phyloP scores from a whole-genome alignment of 2,797 vertebrate species.

The Aplochiton taeniatus region DNA sequence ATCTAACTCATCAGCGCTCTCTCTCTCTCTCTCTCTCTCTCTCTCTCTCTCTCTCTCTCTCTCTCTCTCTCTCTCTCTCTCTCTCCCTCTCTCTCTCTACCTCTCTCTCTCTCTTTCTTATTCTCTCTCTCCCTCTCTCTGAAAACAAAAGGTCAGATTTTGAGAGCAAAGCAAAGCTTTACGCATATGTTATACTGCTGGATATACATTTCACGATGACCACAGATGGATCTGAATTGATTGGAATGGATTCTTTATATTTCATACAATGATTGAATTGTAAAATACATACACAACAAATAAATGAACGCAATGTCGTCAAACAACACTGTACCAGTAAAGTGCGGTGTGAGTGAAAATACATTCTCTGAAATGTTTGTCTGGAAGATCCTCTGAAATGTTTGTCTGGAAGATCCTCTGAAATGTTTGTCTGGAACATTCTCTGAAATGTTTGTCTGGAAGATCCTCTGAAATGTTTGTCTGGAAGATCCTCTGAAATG shows the following conservation, averaged over 20 bases:
- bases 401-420: too few relatives aligned
- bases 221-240: too few relatives aligned
- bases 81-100: conserved; percentile 1
- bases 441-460: conserved; percentile 56
- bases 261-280: too few relatives aligned
- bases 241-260: too few relatives aligned
- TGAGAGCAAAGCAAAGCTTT: neutral
- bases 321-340: too few relatives aligned
- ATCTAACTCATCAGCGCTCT: neutral
- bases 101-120: conserved; percentile 2
- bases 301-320: too few relatives aligned
- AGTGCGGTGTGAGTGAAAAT: neutral
- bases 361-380: conserved; percentile 50
- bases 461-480: conserved; percentile 53
- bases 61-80: conserved; percentile 1
- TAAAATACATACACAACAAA: too few relatives aligned
- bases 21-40: neutral
- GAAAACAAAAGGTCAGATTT: neutral
- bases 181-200: too few relatives aligned
- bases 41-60: neutral
- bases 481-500: conserved; percentile 56
- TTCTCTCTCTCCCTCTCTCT: conserved; percentile 12
- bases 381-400: conserved; percentile 56
- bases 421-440: conserved; percentile 47
- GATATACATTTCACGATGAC: too few relatives aligned